Base-by-base conservation (phyloP, 1,140 invertebrate species). In the Atta texana region DNA sequence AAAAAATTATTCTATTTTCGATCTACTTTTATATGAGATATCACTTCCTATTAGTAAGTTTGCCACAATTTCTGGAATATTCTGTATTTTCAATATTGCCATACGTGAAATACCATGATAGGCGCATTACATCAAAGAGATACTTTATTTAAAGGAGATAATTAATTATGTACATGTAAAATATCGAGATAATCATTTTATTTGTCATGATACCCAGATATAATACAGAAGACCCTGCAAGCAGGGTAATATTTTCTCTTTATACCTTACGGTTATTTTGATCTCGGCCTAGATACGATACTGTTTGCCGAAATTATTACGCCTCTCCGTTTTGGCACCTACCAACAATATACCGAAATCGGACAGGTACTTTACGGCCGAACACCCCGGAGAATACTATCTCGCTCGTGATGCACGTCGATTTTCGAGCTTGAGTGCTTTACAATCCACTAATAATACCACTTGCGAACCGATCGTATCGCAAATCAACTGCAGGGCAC, bases 401-500 rank as follows among this genome's bases (percentile, higher is more conserved):
- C n/a, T 71, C 21, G 53, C 24, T 14, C 68, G 34, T 34, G 39
- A 49, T 82, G 18, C 21, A 59, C 68, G 24, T 34, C 24, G 53
- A 59, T 49, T 82, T 71, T 74, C 55, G 39, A 51, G 78, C 49
- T 71, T 28, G 66, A 84, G 49, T 84, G 39, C 55, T 84, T 84
- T 84, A 84, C 55, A 84, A 21, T 84, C 80, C 69, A 61, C 49
- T 84, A 84, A 84, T 84, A 84, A 84, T 71, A 84, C 69, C 39
- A 49, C 68, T 82, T 59, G 24, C 53, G 49, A 57, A 34, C 16
- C 66, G 39, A 8, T 14, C 69, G 39, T 84, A 84, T 84, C 69
- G 80, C 69, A 84, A 75, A 84, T 84, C 69, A 84, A 61, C 34
- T 53, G 31, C 31, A 39, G 18, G 21, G 39, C 24, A 28, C 76